phyloP scores from a whole-genome alignment of 1,140 invertebrate species.

The Zaprionus ghesquierei region DNA sequence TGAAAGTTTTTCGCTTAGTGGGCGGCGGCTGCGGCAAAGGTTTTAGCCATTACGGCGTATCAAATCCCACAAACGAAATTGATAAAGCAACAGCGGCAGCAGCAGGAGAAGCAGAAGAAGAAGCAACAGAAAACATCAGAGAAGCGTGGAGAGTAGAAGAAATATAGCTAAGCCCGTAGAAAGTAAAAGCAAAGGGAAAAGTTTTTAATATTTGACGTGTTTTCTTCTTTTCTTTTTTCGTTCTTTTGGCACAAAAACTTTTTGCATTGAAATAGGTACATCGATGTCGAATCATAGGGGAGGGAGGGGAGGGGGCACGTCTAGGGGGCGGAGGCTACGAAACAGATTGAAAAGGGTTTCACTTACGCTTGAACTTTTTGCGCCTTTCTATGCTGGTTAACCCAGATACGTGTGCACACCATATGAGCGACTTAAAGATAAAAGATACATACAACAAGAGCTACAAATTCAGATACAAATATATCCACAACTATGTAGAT shows the following conservation, averaged over 20 bases:
- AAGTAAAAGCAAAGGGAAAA: conserved; percentile 74
- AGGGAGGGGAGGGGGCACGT: neutral
- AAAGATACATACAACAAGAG: neutral
- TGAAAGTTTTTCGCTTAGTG: conserved; percentile 69
- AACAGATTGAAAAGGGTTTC: conserved; percentile 76
- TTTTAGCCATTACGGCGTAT: conserved; percentile 72
- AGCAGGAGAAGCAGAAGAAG: too few relatives aligned
- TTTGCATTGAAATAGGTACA: conserved; percentile 57
- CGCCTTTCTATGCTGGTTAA: conserved; percentile 40
- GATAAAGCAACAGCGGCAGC: conserved; percentile 70
- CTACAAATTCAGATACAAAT: neutral
- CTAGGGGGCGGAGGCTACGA: neutral
- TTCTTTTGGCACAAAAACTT: conserved; percentile 39
- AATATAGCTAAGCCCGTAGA: conserved; percentile 50
- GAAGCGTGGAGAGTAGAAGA: neutral
- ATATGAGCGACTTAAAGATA: conserved; percentile 27
- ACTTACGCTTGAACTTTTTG: conserved; percentile 63
- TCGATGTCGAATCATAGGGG: conserved; percentile 4
- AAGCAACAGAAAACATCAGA: conserved; percentile 8
- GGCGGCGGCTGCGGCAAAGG: conserved; percentile 49
- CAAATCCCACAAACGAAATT: conserved; percentile 78
- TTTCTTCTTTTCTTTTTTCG: conserved; percentile 46
- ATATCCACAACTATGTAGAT: conserved; percentile 2
- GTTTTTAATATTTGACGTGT: conserved; percentile 79
- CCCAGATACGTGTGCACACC: conserved; percentile 46